Percentiles rank a stretch among this genome's conserved stretches.
phyloP scores from a whole-genome alignment of 1,140 invertebrate species.

The Leptinotarsa undecemlineata region DNA sequence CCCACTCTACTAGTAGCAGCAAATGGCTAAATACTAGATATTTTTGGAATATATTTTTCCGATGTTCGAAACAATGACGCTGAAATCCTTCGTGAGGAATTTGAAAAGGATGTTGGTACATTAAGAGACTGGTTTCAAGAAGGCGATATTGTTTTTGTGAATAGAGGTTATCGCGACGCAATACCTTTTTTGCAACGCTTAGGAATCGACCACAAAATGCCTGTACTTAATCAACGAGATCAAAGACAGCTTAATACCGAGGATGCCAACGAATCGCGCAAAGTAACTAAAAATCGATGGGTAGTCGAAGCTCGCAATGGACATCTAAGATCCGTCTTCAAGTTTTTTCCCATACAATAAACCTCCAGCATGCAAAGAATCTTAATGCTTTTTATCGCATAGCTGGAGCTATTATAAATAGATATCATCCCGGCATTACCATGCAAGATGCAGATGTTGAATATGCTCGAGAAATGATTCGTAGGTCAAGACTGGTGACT shows the following conservation, averaged over 20 bases:
- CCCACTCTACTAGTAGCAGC: background rate
- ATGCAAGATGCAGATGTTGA: background rate
- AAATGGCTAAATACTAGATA: background rate
- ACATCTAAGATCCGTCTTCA: too few relatives aligned
- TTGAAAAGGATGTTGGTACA: background rate
- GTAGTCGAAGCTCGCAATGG: background rate
- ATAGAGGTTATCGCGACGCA: background rate
- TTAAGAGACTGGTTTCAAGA: too few relatives aligned
- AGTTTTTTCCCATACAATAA: too few relatives aligned
- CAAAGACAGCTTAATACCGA: background rate
- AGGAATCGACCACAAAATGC: too few relatives aligned
- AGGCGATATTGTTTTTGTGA: too few relatives aligned
- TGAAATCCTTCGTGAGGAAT: background rate
- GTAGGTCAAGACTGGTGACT: too few relatives aligned
- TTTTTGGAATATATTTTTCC: background rate
- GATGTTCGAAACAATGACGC: background rate
- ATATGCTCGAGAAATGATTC: too few relatives aligned
- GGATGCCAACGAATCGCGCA: too few relatives aligned
- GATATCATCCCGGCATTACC: background rate
- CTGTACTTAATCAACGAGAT: background rate
- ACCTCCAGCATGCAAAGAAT: too few relatives aligned
- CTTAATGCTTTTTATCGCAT: too few relatives aligned
- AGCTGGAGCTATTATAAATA: too few relatives aligned
- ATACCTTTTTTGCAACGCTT: background rate
- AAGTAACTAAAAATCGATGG: too few relatives aligned